Percentiles rank a stretch among this genome's conserved stretches.
phyloP scores from a whole-genome alignment of 2,888 invertebrate genomes.

The Protula sp. region DNA sequence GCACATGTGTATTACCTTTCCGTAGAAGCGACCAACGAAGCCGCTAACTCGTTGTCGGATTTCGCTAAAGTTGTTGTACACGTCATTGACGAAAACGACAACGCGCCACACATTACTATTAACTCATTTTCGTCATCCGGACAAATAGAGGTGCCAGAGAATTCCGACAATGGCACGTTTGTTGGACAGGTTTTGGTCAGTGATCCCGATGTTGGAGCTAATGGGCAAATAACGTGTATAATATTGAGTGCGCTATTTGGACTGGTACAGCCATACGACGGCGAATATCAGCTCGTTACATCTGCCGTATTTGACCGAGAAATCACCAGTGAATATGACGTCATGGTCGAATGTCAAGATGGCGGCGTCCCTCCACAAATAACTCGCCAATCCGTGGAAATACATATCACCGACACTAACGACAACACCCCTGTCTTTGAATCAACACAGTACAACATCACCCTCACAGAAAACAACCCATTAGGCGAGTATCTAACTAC shows the following conservation, averaged over 20 bases:
- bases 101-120: not conserved
- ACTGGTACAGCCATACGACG: constrained; percentile 22
- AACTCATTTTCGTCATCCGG: not conserved
- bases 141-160: not conserved
- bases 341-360: constrained; percentile 17
- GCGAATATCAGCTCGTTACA: constrained; percentile 15
- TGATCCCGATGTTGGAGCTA: constrained; percentile 9
- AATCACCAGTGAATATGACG: constrained; percentile 8
- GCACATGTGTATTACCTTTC: not conserved
- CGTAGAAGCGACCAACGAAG: not conserved
- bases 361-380: constrained; percentile 11
- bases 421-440: constrained; percentile 20
- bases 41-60: not conserved
- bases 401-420: constrained; percentile 19
- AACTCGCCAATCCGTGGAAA: constrained; percentile 5
- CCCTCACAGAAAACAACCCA: constrained; percentile 15
- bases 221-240: constrained; percentile 17
- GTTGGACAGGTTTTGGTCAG: not conserved
- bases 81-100: not conserved
- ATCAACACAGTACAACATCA: constrained; percentile 10
- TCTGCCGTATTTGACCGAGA: constrained; percentile 18
- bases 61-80: not conserved
- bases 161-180: not conserved
- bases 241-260: constrained; percentile 36
- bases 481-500: constrained; percentile 8